phyloP scores from a whole-genome alignment of 2,797 vertebrate species.

The Takifugu rubripes region DNA sequence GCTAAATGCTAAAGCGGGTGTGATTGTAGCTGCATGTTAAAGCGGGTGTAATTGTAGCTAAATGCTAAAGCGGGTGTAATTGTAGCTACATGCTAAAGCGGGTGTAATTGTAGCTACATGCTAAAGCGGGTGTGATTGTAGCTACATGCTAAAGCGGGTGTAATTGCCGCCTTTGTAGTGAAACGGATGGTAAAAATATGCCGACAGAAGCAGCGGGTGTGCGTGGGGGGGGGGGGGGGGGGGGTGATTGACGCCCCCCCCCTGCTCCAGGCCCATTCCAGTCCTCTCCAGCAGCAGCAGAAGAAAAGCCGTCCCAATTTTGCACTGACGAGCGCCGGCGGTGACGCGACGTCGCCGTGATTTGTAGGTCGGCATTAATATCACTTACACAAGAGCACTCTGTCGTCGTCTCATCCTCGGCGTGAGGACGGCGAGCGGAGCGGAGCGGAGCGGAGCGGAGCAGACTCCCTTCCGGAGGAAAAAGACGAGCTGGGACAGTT shows the following conservation, averaged over 20 bases:
- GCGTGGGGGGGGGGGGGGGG: neutral
- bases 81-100: slow-evolving; percentile 4
- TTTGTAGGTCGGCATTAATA: slow-evolving; percentile 28
- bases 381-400: slow-evolving; percentile 26
- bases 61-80: no score
- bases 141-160: slow-evolving; percentile 2
- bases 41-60: slow-evolving; percentile 9
- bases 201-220: slow-evolving; percentile 10
- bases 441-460: slow-evolving; percentile 6
- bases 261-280: slow-evolving; percentile 32
- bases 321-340: slow-evolving; percentile 30
- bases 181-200: slow-evolving; percentile 20
- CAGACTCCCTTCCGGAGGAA: slow-evolving; percentile 13
- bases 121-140: slow-evolving; percentile 15
- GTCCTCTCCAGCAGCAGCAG: slow-evolving; percentile 23
- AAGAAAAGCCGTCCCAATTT: slow-evolving; percentile 27
- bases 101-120: slow-evolving; percentile 4
- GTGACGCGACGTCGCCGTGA: slow-evolving; percentile 14
- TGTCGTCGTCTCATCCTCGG: slow-evolving; percentile 7
- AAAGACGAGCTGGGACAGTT: slow-evolving; percentile 4
- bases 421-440: neutral
- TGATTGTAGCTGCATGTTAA: neutral
- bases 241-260: slow-evolving; percentile 22
- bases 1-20: no score
- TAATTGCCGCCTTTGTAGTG: slow-evolving; percentile 14